Percentiles rank a stretch among this genome's conserved stretches.
These are phyloP conservation scores for Plestiodon gilberti DNA, from an alignment of 2,113 vertebrate species.

Conservation along the genomic window DNA sequence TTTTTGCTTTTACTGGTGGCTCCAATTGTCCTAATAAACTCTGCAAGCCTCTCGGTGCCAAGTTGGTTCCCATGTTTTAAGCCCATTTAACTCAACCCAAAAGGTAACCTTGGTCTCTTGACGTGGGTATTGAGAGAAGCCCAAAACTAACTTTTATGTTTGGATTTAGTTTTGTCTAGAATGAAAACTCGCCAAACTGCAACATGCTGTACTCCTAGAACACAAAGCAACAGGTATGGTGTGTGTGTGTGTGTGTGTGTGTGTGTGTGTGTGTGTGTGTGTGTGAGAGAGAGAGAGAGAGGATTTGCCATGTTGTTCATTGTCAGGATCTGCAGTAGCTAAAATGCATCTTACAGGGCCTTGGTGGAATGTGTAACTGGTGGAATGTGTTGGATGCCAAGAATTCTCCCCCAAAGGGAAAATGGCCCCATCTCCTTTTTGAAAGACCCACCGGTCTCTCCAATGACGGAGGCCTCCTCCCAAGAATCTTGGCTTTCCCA, in stretches of 20 bases:
- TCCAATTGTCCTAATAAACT: too few species aligned
- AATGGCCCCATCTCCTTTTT: background rate
- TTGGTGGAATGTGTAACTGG: background rate
- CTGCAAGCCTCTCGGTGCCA: too few species aligned
- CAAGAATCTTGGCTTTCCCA: background rate
- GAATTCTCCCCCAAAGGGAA: background rate
- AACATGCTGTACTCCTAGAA: constrained; percentile 10
- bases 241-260: too few species aligned
- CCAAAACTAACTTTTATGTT: constrained; percentile 9
- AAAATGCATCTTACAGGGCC: too few species aligned
- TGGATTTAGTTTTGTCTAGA: constrained; percentile 63
- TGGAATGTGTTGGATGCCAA: background rate
- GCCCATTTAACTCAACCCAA: too few species aligned
- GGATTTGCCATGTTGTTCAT: background rate
- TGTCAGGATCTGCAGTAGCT: background rate
- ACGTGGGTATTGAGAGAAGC: background rate
- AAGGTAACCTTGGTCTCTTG: too few species aligned
- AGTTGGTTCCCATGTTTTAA: too few species aligned
- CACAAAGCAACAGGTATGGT: constrained; percentile 16
- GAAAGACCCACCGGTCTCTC: background rate
- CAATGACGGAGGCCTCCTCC: background rate
- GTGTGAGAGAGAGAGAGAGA: too few species aligned
- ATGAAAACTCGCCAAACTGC: constrained; percentile 52
- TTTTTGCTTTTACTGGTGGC: too few species aligned
- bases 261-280: too few species aligned